phyloP scores from a whole-genome alignment of 35 echinoderm and acorn worm genomes.

The Diadema setosum region DNA sequence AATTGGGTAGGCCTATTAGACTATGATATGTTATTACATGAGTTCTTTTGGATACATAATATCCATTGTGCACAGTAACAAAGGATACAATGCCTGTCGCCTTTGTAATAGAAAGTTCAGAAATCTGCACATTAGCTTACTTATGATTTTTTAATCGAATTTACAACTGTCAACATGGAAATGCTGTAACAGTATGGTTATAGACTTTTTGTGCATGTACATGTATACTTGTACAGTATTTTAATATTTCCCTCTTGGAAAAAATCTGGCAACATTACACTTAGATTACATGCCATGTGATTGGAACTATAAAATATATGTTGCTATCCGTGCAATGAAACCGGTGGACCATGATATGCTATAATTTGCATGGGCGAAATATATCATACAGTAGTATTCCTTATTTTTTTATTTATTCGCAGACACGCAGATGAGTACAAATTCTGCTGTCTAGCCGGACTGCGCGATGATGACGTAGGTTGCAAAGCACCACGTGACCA shows the following conservation, averaged over 20 bases:
- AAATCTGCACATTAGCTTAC: too few relatives aligned
- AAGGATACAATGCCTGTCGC: too few relatives aligned
- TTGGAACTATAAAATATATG: background rate
- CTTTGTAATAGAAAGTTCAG: too few relatives aligned
- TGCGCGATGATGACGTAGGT: background rate
- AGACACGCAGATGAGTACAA: constrained; percentile 40
- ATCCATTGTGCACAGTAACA: too few relatives aligned
- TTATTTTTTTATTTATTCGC: background rate
- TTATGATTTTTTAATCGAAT: too few relatives aligned
- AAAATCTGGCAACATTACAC: background rate
- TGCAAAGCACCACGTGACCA: constrained; percentile 41
- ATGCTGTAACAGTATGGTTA: too few relatives aligned
- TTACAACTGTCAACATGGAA: too few relatives aligned
- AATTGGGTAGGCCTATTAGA: too few relatives aligned
- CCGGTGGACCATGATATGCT: background rate
- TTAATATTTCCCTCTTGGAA: background rate
- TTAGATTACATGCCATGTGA: background rate
- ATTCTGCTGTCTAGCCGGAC: constrained; percentile 28
- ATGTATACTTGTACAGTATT: background rate
- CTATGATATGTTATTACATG: too few relatives aligned
- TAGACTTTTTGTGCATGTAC: too few relatives aligned
- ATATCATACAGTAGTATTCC: background rate
- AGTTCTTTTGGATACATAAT: too few relatives aligned
- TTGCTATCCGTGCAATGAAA: background rate
- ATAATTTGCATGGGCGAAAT: background rate